phyloP scores from a whole-genome alignment of 2,888 invertebrate genomes.

The Adelognathus sp. region DNA sequence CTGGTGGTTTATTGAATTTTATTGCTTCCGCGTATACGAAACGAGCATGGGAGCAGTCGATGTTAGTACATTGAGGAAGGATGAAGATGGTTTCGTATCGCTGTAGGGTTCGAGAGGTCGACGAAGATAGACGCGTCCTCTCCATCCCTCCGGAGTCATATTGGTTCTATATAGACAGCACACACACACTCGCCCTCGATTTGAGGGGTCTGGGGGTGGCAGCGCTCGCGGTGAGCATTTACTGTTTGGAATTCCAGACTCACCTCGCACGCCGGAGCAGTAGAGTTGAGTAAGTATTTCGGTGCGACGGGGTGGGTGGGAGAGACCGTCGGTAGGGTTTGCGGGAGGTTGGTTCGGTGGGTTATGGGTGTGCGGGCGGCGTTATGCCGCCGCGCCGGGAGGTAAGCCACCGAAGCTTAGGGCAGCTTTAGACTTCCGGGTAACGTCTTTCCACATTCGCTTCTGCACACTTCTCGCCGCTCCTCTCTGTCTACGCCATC shows the following conservation, averaged over 20 bases:
- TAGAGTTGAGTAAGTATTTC: conserved; percentile 62
- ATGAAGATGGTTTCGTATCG: background rate
- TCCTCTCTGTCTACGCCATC: background rate
- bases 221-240: conserved; percentile 39
- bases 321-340: background rate
- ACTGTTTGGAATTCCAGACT: conserved; percentile 61
- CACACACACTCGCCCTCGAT: too few relatives aligned
- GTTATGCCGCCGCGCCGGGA: conserved; percentile 10
- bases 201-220: background rate
- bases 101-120: conserved; percentile 20
- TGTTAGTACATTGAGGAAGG: conserved; percentile 3
- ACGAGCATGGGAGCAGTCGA: background rate
- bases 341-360: background rate
- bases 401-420: conserved; percentile 59
- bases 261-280: conserved; percentile 37
- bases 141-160: conserved; percentile 45
- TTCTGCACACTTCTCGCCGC: background rate
- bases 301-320: conserved; percentile 11
- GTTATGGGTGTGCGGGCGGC: conserved; percentile 23
- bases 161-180: conserved; percentile 29
- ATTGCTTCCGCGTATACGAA: conserved; percentile 36
- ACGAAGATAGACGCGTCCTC: conserved; percentile 17
- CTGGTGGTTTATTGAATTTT: conserved; percentile 48
- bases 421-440: conserved; percentile 45
- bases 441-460: conserved; percentile 31